Percentiles rank a stretch among this genome's conserved stretches.
Conservation (phyloP, 2,113 vertebrate genomes). For the Gavialis gangeticus region DNA sequence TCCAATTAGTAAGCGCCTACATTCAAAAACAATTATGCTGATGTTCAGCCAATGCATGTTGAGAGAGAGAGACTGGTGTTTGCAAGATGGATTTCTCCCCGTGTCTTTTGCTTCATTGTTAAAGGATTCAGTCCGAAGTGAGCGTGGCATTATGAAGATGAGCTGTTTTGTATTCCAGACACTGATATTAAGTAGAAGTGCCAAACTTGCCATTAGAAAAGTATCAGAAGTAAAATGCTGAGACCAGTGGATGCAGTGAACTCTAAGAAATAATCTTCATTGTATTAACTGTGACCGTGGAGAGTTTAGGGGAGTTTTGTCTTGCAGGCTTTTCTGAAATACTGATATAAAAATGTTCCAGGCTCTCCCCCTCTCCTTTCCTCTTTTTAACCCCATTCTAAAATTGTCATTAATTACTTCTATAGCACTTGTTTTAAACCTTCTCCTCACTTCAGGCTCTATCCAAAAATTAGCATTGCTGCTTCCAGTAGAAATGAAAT, state of each 20-base stretch:
- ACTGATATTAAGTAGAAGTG: slow-evolving; percentile 35
- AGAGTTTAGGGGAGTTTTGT: slow-evolving; percentile 55
- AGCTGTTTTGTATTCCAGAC: slow-evolving; percentile 37
- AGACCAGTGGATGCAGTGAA: slow-evolving; percentile 30
- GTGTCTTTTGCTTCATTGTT: slow-evolving; percentile 38
- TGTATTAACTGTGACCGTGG: slow-evolving; percentile 46
- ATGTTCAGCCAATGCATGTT: slow-evolving; percentile 62
- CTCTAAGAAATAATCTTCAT: slow-evolving; percentile 48
- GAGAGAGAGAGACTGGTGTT: slow-evolving; percentile 68
- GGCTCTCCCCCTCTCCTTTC: not conserved
- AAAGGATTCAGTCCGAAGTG: slow-evolving; percentile 41
- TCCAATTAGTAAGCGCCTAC: slow-evolving; percentile 77
- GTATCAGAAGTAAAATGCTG: slow-evolving; percentile 55
- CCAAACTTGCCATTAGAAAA: slow-evolving; percentile 51
- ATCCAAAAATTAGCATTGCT: not conserved
- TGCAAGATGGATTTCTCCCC: slow-evolving; percentile 66
- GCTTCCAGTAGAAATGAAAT: not conserved
- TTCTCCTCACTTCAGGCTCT: not conserved
- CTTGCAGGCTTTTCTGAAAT: slow-evolving; percentile 42
- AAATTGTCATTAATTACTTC: slow-evolving; percentile 52
- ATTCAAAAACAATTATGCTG: slow-evolving; percentile 80
- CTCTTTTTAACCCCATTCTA: not conserved
- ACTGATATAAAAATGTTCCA: slow-evolving; percentile 31
- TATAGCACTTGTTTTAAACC: slow-evolving; percentile 12
- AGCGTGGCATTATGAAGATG: slow-evolving; percentile 31